phyloP scores from a whole-genome alignment of 2,888 invertebrate genomes.

The Scaptomyza caliginosa region DNA sequence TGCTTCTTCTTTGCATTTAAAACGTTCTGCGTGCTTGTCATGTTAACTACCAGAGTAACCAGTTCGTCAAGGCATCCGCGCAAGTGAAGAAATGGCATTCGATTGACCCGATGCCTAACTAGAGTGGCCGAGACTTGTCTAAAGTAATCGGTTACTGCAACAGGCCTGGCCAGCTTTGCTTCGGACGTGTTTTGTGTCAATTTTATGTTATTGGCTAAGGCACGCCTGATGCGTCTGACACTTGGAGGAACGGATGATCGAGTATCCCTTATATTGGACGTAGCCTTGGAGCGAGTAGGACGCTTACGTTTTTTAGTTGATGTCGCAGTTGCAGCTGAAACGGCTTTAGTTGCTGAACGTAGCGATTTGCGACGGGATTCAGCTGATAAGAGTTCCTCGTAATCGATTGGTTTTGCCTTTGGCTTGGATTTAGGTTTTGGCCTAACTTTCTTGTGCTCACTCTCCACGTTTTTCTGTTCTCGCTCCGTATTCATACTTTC shows the following conservation, averaged over 20 bases:
- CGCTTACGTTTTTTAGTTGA: not conserved
- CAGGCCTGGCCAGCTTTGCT: slow-evolving; percentile 23
- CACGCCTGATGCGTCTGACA: slow-evolving; percentile 18
- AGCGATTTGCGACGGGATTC: slow-evolving; percentile 9
- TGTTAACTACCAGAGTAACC: slow-evolving; percentile 17
- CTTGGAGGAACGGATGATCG: not conserved
- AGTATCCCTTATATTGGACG: not conserved
- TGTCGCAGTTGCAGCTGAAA: not conserved
- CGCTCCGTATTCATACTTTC: not conserved
- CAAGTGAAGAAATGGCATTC: slow-evolving; percentile 16
- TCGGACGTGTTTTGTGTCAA: no score
- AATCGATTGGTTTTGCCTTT: not conserved
- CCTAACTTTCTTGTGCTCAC: not conserved
- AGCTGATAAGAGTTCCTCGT: not conserved
- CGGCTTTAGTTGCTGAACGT: slow-evolving; percentile 5
- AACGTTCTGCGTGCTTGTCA: not conserved
- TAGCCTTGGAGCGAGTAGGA: not conserved
- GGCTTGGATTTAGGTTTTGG: not conserved
- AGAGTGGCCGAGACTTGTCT: slow-evolving; percentile 31
- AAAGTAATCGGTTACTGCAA: slow-evolving; percentile 46
- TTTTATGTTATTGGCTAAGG: not conserved
- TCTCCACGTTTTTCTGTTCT: not conserved
- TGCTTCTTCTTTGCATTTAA: not conserved
- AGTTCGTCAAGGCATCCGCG: slow-evolving; percentile 33
- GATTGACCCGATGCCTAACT: slow-evolving; percentile 28